These are phyloP conservation scores for Alligator mississippiensis DNA, from an alignment of 2,113 vertebrate genomes.

Conservation along the genomic window DNA sequence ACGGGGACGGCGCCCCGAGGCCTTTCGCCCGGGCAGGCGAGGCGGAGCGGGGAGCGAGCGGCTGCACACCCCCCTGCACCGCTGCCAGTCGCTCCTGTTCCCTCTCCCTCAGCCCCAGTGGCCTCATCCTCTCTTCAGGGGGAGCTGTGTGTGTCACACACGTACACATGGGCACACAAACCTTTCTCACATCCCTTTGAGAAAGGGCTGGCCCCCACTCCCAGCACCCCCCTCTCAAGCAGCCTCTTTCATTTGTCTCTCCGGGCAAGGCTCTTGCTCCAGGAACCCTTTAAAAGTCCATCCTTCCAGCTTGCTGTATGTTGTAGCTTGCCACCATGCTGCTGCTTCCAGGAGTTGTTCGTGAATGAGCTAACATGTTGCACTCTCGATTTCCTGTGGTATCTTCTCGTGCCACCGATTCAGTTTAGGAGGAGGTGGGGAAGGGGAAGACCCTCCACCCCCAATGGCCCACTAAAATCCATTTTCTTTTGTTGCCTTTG, in stretches of 20 bases:
- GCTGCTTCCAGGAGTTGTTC: background rate
- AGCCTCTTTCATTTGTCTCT: background rate
- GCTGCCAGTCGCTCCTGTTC: background rate
- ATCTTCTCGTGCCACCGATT: background rate
- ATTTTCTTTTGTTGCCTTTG: slow-evolving; percentile 52
- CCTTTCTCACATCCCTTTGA: background rate
- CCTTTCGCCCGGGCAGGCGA: background rate
- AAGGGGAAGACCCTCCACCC: background rate
- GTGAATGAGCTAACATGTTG: slow-evolving; percentile 47
- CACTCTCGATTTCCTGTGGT: background rate
- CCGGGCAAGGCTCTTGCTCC: background rate
- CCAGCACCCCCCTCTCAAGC: background rate
- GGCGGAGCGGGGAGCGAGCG: background rate
- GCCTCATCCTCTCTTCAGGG: background rate
- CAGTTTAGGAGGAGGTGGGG: background rate
- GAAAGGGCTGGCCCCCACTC: background rate
- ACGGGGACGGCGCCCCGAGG: too few relatives aligned
- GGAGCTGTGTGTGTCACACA: background rate
- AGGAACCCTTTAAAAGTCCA: background rate
- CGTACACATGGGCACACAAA: too few relatives aligned
- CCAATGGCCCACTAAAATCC: background rate
- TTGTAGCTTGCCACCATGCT: background rate
- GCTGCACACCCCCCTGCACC: background rate
- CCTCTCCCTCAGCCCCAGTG: background rate
- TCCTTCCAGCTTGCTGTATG: background rate